Evolutionary conservation across 1,140 invertebrate species (phyloP), one percentile per base, ranked within the genome.

Genomic region (Pomacea maculata): DNA sequence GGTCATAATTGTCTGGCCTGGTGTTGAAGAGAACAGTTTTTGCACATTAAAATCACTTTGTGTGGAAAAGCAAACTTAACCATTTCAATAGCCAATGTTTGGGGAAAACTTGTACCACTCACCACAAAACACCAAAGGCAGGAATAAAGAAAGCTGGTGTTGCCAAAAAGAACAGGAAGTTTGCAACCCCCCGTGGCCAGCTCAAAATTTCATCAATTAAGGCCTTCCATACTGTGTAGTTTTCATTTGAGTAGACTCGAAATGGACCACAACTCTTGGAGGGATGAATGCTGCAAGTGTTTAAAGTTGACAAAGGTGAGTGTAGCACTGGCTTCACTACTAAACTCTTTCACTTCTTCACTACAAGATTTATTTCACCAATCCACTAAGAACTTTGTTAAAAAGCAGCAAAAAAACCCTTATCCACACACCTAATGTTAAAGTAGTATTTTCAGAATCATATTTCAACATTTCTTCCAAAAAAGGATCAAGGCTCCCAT

Each of bases 191-290:
- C n/a, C 54, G 34, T 34, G 86, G 86, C 83, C 86, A 89, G 7
- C 90, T 89, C 1, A 89, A 84, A 81, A 96, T 95, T 0, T 94
- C 93, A 14, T 92, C 80, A 12, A 94, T 92, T 0, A 96, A 90
- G 1, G 94, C 91, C 2, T 90, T 88, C 95, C 95, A 97, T 75
- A 95, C 94, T 0, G 90, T 70, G 94, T 82, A 57, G 94, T 93
- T 85, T 95, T 94, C 0, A 61, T 65, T 93, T 65, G 90, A 83
- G 7, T 94, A 92, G 1, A 93, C 93, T 77, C 94, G 92, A 84
- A 96, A 97, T 1, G 96, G 96, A 0, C 96, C 96, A 89, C 96
- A 97, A 11, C 94, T 94, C 82, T 93, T 92, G 1, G 96, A 97
- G 0, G 97, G 96, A 64, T 90, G 87, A n/a, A 97, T 92, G 87